Base-by-base conservation (phyloP, 1,140 invertebrate genomes). In the Panagrolaimus sp. region DNA sequence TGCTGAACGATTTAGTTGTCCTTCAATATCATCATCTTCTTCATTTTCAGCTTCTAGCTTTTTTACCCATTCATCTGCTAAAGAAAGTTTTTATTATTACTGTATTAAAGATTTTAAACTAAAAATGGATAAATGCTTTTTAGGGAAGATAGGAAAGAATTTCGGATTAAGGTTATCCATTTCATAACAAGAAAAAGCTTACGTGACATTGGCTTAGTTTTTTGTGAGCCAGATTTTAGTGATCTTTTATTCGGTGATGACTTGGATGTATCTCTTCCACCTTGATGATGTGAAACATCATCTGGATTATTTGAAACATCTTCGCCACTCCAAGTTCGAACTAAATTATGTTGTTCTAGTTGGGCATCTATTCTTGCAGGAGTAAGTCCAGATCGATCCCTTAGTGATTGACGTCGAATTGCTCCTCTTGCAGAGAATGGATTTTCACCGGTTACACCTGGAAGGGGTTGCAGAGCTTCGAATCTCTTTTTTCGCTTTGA, bases 401-500 rank as follows among this genome's bases (percentile, higher is more conserved):
- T 62, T 11, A 82, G 67, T 9, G 74, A 78, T 31, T 74, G 75
- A 5, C 82, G 67, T 45, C 82, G 63, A 64, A 82, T 83, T n/a
- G 81, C 72, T 31, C 81, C 80, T 42, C 80, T 64, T 46, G 78
- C 81, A 5, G 72, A 71, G 66, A 81, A 81, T 20, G 77, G 76
- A 74, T 83, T 82, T 25, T 82, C 79, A 51, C 46, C 11, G 25
- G 74, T 9, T 57, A 25, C 47, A 13, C 20, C 31, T 13, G 67
- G 27, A 25, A 42, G 16, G 63, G 77, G 79, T 65, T 79, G 76
- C 11, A 81, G 79, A 9, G 81, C 82, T 69, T 82, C 80, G 53
- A 80, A 82, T 73, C 83, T 82, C 73, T 82, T 82, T 44, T 81
- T 68, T 64, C 78, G 81, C 27, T 74, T 77, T 16, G 75, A 79